Conservation (phyloP, 1,140 invertebrate species). For the Chelonus insularis region DNA sequence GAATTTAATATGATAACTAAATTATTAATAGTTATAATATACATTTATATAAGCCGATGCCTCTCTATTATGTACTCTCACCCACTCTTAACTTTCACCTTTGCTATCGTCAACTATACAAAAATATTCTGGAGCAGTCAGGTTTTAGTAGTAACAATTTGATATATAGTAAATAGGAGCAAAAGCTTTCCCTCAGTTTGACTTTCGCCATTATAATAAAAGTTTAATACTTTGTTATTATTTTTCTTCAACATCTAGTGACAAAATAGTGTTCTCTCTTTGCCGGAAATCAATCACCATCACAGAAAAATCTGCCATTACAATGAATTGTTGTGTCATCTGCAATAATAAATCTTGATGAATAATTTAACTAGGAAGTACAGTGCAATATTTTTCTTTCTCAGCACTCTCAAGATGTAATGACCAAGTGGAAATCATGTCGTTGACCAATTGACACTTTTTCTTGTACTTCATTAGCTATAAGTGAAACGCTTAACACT, state of each 20-base stretch:
- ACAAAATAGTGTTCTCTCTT: background rate
- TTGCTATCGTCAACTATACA: constrained; percentile 9
- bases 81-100: constrained; percentile 11
- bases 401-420: too few species aligned
- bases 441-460: too few species aligned
- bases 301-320: background rate
- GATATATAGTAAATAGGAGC: constrained; percentile 3
- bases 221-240: background rate
- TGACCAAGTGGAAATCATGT: too few species aligned
- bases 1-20: background rate
- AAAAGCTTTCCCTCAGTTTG: constrained; percentile 10
- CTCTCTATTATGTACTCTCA: background rate
- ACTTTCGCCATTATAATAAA: constrained; percentile 1
- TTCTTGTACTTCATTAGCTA: too few species aligned
- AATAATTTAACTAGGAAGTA: background rate
- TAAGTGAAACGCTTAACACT: too few species aligned
- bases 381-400: too few species aligned
- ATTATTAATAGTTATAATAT: background rate
- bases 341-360: background rate
- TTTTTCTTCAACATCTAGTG: background rate
- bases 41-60: background rate
- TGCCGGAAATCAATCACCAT: background rate
- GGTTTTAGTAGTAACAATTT: constrained; percentile 1
- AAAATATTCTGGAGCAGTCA: constrained; percentile 2
- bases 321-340: background rate